Evolutionary conservation across 2,113 vertebrate species (phyloP).

Genomic region (Xiphophorus hellerii): DNA sequence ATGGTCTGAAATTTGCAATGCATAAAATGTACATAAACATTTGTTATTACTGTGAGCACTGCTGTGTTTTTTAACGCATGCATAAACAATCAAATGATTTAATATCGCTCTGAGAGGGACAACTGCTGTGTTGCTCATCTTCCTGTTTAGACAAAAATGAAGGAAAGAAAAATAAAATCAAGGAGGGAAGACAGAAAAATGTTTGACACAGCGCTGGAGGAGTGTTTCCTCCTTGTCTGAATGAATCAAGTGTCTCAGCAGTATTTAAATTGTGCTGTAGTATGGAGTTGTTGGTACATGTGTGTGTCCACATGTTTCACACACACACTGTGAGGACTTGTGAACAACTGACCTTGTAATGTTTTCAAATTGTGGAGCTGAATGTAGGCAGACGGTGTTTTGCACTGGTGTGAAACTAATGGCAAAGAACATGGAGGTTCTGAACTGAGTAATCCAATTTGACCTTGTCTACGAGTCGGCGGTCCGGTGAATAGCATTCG

Average conservation of each 20-base stretch:
- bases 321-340: constrained; percentile 10
- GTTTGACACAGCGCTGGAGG: constrained; percentile 68
- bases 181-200: constrained; percentile 56
- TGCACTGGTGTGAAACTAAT: constrained; percentile 62
- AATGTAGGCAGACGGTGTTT: constrained; percentile 45
- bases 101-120: constrained; percentile 7
- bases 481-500: constrained; percentile 52
- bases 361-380: constrained; percentile 33
- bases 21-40: constrained; percentile 49
- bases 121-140: constrained; percentile 18
- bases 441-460: constrained; percentile 63
- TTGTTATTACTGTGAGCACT: constrained; percentile 33
- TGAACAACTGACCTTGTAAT: constrained; percentile 56
- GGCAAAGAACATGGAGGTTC: constrained; percentile 61
- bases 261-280: constrained; percentile 65
- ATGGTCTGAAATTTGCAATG: constrained; percentile 47
- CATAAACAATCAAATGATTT: constrained; percentile 45
- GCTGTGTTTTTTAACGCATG: constrained; percentile 29
- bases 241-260: constrained; percentile 77
- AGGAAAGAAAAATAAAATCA: constrained; percentile 29
- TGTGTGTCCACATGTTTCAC: constrained; percentile 25
- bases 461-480: constrained; percentile 66
- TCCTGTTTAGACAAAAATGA: constrained; percentile 12
- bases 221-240: constrained; percentile 76
- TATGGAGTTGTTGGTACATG: constrained; percentile 59